Evolutionary conservation across 2,888 invertebrate species (phyloP).

Genomic region (Uropetala carovei): DNA sequence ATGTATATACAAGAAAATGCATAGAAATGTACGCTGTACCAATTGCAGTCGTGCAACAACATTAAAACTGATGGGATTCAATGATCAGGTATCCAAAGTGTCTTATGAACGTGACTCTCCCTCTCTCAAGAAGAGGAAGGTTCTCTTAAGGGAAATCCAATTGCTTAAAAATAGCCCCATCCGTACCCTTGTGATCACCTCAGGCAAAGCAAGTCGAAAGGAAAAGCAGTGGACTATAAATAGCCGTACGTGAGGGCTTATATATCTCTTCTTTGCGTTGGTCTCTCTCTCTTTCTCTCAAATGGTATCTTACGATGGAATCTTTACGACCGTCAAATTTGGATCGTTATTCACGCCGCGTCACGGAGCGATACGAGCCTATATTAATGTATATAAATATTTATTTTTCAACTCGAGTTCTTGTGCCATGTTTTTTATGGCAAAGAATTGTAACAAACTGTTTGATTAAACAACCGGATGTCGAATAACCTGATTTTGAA

Average conservation of each 20-base stretch:
- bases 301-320: background rate
- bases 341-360: background rate
- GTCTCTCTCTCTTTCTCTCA: background rate
- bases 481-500: no score
- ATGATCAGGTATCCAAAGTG: slow-evolving; percentile 10
- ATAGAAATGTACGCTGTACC: no score
- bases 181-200: slow-evolving; percentile 61
- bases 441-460: no score
- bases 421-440: background rate
- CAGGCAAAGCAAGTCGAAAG: slow-evolving; percentile 39
- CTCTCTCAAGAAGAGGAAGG: background rate
- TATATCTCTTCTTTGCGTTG: slow-evolving; percentile 51
- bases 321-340: background rate
- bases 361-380: background rate
- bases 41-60: no score
- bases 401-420: background rate
- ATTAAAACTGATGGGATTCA: background rate
- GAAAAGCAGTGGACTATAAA: slow-evolving; percentile 48
- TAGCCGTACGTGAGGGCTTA: slow-evolving; percentile 6
- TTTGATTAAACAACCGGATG: no score
- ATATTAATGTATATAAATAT: background rate
- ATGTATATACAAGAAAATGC: no score
- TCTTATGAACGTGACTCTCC: background rate
- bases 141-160: slow-evolving; percentile 35
- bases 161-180: slow-evolving; percentile 46